Conservation (phyloP, 2,888 invertebrate genomes). For the Teleiodes luculella region DNA sequence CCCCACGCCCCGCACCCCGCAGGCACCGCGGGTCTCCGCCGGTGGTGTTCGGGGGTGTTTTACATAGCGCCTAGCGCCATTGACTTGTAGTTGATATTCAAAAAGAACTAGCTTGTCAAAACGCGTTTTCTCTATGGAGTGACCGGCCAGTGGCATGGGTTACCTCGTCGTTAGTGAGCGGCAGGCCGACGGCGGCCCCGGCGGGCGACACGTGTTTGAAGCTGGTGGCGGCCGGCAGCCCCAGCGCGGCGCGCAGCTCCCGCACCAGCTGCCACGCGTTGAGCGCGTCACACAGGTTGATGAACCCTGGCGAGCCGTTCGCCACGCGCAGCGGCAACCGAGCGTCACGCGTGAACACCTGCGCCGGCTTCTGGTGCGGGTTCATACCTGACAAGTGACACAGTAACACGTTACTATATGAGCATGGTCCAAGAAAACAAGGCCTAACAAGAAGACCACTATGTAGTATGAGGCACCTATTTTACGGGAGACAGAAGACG, state of each 20-base stretch:
- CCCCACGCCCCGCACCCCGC: too few species aligned
- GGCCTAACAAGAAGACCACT: too few species aligned
- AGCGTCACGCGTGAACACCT: conserved; percentile 88
- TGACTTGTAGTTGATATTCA: too few species aligned
- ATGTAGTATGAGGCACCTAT: too few species aligned
- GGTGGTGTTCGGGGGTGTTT: too few species aligned
- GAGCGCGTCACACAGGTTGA: conserved; percentile 97
- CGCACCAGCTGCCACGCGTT: conserved; percentile 98
- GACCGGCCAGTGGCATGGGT: too few species aligned
- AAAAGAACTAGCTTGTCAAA: too few species aligned
- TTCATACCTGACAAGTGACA: conserved; percentile 94
- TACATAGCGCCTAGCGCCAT: too few species aligned
- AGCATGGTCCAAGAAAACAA: too few species aligned
- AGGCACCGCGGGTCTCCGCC: too few species aligned
- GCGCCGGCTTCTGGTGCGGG: conserved; percentile 98
- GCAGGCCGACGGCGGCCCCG: conserved; percentile 94
- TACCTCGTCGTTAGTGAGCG: conserved; percentile 84
- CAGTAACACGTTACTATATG: background rate
- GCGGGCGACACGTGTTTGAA: conserved; percentile 99
- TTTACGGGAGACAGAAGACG: too few species aligned
- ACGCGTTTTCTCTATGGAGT: too few species aligned
- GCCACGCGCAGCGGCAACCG: conserved; percentile 91
- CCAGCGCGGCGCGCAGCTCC: conserved; percentile 88
- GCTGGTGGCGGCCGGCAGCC: conserved; percentile 94
- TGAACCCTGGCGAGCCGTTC: conserved; percentile 97